These are phyloP conservation scores for Ichneumon xanthorius DNA, from an alignment of 2,888 invertebrate genomes.

Conservation along the genomic window DNA sequence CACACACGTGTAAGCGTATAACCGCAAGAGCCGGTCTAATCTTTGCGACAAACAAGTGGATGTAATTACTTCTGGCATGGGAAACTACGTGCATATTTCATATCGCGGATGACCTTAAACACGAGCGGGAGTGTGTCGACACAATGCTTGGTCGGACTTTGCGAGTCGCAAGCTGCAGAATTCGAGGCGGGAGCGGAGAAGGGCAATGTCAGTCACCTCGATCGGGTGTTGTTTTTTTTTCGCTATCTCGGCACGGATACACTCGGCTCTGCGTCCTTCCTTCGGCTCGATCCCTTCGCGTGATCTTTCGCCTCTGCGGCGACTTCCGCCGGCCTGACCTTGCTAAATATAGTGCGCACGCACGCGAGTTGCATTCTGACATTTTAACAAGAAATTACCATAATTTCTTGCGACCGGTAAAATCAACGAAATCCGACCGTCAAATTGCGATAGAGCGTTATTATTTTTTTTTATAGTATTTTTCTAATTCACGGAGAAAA, in stretches of 20 bases:
- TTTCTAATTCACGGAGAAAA: too few relatives aligned
- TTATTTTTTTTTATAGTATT: too few relatives aligned
- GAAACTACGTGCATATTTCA: slow-evolving; percentile 30
- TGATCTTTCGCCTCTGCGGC: slow-evolving; percentile 1
- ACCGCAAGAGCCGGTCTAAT: slow-evolving; percentile 39
- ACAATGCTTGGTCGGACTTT: not conserved
- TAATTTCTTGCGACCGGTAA: too few relatives aligned
- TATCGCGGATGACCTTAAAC: slow-evolving; percentile 50
- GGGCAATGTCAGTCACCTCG: slow-evolving; percentile 62
- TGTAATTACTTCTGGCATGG: slow-evolving; percentile 61
- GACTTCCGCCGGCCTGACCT: not conserved
- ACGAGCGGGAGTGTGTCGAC: slow-evolving; percentile 35
- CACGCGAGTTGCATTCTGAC: not conserved
- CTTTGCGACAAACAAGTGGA: slow-evolving; percentile 51
- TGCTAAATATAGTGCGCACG: not conserved
- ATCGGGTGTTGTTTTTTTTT: slow-evolving; percentile 5
- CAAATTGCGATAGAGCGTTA: too few relatives aligned
- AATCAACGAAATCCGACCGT: too few relatives aligned
- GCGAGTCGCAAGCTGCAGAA: slow-evolving; percentile 33
- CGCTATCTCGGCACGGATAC: not conserved
- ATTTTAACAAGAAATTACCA: not conserved
- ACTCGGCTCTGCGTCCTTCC: not conserved
- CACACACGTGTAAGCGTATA: not conserved
- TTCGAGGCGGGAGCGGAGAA: slow-evolving; percentile 12
- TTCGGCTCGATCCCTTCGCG: not conserved